phyloP scores from a whole-genome alignment of 1,140 invertebrate genomes.

The Phthorimaea operculella region DNA sequence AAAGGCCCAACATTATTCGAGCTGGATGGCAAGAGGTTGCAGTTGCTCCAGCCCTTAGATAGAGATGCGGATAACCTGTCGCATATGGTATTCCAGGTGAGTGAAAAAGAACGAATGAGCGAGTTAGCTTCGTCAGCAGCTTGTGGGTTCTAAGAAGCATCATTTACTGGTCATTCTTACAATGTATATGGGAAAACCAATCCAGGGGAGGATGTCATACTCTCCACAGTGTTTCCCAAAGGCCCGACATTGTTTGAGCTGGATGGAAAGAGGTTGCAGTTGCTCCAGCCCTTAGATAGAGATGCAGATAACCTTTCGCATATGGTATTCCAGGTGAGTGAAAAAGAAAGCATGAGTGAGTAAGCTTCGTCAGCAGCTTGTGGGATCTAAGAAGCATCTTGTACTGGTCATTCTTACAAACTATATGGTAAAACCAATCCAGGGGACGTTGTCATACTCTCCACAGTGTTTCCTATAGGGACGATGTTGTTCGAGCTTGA shows the following conservation, averaged over 20 bases:
- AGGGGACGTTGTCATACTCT: constrained; percentile 80
- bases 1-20: constrained; percentile 80
- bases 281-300: constrained; percentile 84
- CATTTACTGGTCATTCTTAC: no score
- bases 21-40: constrained; percentile 84
- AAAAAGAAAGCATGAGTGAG: no score
- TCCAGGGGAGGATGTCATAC: constrained; percentile 80
- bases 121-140: no score
- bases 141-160: no score
- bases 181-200: no score
- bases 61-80: constrained; percentile 87
- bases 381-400: no score
- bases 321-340: constrained; percentile 86
- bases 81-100: constrained; percentile 88
- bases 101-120: no score
- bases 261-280: constrained; percentile 81
- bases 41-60: constrained; percentile 83
- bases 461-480: constrained; percentile 81
- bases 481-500: constrained; percentile 81
- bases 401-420: no score
- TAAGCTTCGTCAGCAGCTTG: no score
- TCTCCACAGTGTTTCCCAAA: constrained; percentile 82
- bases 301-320: constrained; percentile 88
- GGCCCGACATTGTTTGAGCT: constrained; percentile 80
- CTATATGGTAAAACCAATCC: no score